Conservation (phyloP, 1,140 invertebrate species). For the Globodera ellingtonae region DNA sequence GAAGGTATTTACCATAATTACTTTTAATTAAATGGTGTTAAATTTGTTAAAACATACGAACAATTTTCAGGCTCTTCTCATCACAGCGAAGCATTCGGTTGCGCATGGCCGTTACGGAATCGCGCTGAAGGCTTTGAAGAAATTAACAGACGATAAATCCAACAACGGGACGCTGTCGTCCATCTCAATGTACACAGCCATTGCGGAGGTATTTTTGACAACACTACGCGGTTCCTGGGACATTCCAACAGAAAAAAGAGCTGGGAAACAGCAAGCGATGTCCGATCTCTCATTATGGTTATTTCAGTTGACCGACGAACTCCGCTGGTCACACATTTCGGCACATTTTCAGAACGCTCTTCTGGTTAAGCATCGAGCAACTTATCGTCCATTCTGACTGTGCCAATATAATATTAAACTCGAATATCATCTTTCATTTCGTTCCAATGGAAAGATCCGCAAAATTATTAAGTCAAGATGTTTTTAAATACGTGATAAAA, state of each 20-base stretch:
- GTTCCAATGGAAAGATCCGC: too few relatives aligned
- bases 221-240: background rate
- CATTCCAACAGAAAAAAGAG: background rate
- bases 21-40: slow-evolving; percentile 4
- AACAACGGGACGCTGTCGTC: slow-evolving; percentile 7
- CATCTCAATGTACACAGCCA: slow-evolving; percentile 18
- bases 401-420: too few relatives aligned
- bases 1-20: slow-evolving; percentile 25
- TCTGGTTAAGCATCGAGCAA: slow-evolving; percentile 37
- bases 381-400: slow-evolving; percentile 45
- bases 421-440: too few relatives aligned
- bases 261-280: slow-evolving; percentile 4
- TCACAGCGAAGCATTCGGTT: slow-evolving; percentile 80
- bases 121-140: slow-evolving; percentile 76
- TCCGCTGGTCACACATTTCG: slow-evolving; percentile 50
- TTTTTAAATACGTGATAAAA: too few relatives aligned
- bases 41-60: background rate
- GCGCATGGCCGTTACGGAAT: slow-evolving; percentile 78
- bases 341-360: slow-evolving; percentile 33
- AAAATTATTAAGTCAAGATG: too few relatives aligned
- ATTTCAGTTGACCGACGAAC: slow-evolving; percentile 35
- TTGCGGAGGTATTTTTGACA: slow-evolving; percentile 28
- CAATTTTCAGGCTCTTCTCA: slow-evolving; percentile 72
- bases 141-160: slow-evolving; percentile 77
- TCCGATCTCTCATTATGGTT: too few relatives aligned